Percentiles rank a stretch among this genome's conserved stretches.
Conservation (phyloP, 2,797 vertebrate genomes). For the Alca torda region DNA sequence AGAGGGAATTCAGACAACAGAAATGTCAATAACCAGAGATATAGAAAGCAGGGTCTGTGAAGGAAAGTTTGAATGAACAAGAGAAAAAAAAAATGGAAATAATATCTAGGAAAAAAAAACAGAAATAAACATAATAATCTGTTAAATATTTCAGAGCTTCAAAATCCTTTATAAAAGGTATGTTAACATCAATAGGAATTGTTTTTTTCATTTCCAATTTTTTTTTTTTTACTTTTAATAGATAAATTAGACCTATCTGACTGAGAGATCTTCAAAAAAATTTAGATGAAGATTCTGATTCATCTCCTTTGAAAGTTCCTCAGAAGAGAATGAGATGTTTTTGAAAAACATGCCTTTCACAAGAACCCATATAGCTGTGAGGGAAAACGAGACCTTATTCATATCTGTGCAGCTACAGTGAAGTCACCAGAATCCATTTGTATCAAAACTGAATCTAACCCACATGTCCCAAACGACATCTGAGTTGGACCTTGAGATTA, state of each 20-base stretch:
- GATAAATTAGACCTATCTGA: background rate
- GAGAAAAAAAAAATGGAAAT: background rate
- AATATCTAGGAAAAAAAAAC: background rate
- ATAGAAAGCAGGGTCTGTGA: background rate
- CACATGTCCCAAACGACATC: accelerated
- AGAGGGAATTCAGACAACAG: background rate
- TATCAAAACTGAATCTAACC: background rate
- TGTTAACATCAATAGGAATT: background rate
- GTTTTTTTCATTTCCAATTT: background rate
- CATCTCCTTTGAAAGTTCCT: background rate
- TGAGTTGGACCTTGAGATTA: background rate
- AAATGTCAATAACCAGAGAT: background rate
- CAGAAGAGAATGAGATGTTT: background rate
- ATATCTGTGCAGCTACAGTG: background rate
- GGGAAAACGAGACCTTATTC: background rate
- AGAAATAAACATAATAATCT: background rate
- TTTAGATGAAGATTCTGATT: background rate
- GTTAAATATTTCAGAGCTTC: background rate
- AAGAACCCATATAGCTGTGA: background rate
- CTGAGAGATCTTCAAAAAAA: background rate
- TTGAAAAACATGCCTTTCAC: background rate
- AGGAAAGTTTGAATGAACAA: background rate
- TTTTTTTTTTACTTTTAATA: background rate
- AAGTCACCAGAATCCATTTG: background rate
- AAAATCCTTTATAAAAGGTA: background rate